Conservation (phyloP, 2,888 invertebrate genomes). For the Nomada ferruginata region DNA sequence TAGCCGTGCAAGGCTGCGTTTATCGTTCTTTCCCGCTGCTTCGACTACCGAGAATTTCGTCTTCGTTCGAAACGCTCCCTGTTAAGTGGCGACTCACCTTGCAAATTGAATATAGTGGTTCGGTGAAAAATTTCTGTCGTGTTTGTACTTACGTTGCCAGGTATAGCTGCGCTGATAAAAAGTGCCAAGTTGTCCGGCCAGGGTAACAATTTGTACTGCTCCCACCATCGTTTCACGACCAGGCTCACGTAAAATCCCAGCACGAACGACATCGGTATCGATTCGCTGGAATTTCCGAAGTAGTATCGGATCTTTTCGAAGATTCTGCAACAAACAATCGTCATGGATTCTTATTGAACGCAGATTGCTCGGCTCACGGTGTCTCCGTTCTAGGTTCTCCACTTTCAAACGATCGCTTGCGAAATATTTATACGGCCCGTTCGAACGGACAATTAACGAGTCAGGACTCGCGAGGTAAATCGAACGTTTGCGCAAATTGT, state of each 20-base stretch:
- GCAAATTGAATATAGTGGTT: not conserved
- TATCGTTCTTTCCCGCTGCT: constrained; percentile 52
- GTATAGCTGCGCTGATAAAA: constrained; percentile 95
- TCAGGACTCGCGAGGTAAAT: not conserved
- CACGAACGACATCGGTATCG: constrained; percentile 97
- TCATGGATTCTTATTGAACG: constrained; percentile 12
- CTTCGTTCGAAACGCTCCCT: not conserved
- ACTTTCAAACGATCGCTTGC: not conserved
- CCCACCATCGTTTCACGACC: constrained; percentile 97
- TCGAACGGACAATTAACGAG: not conserved
- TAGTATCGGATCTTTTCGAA: constrained; percentile 95
- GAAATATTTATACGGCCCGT: not conserved
- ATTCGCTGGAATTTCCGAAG: constrained; percentile 94
- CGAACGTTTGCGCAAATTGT: constrained; percentile 5
- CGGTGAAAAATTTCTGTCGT: not conserved
- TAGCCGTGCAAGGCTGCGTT: constrained; percentile 62
- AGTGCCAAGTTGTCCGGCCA: constrained; percentile 97
- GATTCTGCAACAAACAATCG: constrained; percentile 86
- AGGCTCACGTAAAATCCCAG: constrained; percentile 97
- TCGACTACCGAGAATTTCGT: constrained; percentile 21
- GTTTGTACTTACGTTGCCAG: constrained; percentile 91
- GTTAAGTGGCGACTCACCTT: not conserved
- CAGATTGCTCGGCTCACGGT: not conserved
- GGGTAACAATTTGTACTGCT: constrained; percentile 95
- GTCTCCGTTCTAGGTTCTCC: not conserved